Evolutionary conservation across 2,113 vertebrate genomes (phyloP).

Genomic region (Stictonetta naevosa): DNA sequence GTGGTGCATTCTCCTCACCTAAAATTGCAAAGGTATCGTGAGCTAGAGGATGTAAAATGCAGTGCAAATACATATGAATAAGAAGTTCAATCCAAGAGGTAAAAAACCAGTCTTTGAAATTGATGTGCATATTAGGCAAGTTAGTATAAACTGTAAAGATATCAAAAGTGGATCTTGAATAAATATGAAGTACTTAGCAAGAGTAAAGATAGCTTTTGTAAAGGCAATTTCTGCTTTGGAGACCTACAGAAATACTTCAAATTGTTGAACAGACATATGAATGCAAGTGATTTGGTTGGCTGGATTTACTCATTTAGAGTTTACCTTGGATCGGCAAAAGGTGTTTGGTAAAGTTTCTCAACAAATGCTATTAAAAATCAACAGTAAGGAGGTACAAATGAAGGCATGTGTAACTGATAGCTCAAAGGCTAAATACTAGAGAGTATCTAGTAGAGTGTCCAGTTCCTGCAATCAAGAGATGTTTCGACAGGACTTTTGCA

Average conservation of each 20-base stretch:
- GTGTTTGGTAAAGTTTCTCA: background rate
- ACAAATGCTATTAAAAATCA: background rate
- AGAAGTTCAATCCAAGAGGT: background rate
- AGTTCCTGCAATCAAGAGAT: background rate
- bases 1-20: background rate
- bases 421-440: background rate
- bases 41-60: background rate
- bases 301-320: background rate
- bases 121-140: background rate
- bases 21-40: background rate
- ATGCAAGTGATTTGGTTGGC: rapidly evolving
- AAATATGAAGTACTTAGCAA: background rate
- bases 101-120: background rate
- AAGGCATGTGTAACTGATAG: background rate
- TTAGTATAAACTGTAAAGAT: background rate
- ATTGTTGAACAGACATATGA: background rate
- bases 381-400: background rate
- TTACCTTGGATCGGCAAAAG: background rate
- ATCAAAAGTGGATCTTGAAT: background rate
- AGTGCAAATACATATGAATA: background rate
- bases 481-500: background rate
- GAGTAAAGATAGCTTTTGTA: background rate
- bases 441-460: too few species aligned
- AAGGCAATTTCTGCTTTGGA: background rate
- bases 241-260: background rate